Evolutionary conservation across 2,113 vertebrate species (phyloP), one percentile per base, ranked within the genome.

Genomic region (Tachysurus fulvidraco): DNA sequence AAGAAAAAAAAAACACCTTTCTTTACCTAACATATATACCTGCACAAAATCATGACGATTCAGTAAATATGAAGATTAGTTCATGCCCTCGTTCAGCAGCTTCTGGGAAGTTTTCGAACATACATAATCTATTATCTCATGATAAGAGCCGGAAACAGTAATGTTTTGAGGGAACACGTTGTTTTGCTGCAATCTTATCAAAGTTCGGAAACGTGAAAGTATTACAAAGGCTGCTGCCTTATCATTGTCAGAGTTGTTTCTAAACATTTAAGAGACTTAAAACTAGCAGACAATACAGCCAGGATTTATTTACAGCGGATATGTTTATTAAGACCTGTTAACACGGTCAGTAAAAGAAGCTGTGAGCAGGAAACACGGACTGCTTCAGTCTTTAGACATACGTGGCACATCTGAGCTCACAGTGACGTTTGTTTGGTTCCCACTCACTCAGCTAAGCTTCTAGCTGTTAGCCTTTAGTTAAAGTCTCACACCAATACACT

Each of bases 381-480:
- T 44, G 85, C 44, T 83, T 46, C 54, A 81, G 76, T 71, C 59
- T 69, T 89, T 91, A 93, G 90, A 92, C 88, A 85, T 92, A 95
- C 95, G 94, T 95, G 95, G 95, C 95, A 95, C 89, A 93, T 91
- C 88, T 62, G 88, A 81, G 82, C 30, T 52, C 73, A 69, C 16
- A n/a, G 79, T 73, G 84, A 81, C 73, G 88, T 83, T 30, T 44
- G 30, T 77, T 74, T 64, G 71, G 71, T 50, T 74, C 59, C 57
- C 6, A 4, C 11, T 19, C 6, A 4, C 11, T 19, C 10, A 73
- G 65, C 64, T 71, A 71, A 71, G 8, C 44, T 69, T 71, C 41
- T 84, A 74, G 44, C 30, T 13, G 23, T 55, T 60, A 46, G 78
- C 50, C 7, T 30, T 23, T 57, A 30, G 11, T 11, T 23, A 41